phyloP scores from a whole-genome alignment of 2,888 invertebrate species.

The Rhogogaster chlorosoma region DNA sequence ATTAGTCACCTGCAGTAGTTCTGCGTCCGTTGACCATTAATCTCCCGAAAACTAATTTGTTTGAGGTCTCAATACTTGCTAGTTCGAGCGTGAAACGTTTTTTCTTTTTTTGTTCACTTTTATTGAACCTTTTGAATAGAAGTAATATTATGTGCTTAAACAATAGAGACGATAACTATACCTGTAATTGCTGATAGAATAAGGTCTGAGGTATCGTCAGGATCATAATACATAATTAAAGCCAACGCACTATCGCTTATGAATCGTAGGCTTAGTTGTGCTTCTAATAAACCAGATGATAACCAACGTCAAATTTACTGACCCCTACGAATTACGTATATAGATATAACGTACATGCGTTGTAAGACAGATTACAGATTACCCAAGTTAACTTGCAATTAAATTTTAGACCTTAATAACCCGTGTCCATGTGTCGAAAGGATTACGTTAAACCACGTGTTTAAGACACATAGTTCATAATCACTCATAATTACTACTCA shows the following conservation, averaged over 20 bases:
- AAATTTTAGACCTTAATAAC: background rate
- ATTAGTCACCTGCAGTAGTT: background rate
- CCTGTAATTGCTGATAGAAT: background rate
- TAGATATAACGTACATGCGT: background rate
- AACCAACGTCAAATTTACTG: background rate
- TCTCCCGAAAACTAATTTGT: slow-evolving; percentile 26
- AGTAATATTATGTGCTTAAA: background rate
- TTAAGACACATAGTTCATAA: background rate
- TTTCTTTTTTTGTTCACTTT: background rate
- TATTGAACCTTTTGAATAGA: slow-evolving; percentile 6
- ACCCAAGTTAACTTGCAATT: slow-evolving; percentile 17
- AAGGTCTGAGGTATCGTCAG: background rate
- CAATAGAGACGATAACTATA: background rate
- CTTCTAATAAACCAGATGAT: background rate
- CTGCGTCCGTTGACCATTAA: background rate
- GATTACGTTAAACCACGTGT: background rate
- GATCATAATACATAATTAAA: background rate
- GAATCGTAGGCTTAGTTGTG: background rate
- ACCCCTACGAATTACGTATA: background rate
- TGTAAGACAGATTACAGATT: background rate
- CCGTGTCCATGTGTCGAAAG: background rate
- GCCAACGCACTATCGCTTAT: background rate
- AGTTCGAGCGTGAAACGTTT: background rate
- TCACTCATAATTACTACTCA: background rate
- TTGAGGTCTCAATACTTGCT: background rate